Conservation (phyloP, 2,888 invertebrate species). For the Melinaea menophilus region DNA sequence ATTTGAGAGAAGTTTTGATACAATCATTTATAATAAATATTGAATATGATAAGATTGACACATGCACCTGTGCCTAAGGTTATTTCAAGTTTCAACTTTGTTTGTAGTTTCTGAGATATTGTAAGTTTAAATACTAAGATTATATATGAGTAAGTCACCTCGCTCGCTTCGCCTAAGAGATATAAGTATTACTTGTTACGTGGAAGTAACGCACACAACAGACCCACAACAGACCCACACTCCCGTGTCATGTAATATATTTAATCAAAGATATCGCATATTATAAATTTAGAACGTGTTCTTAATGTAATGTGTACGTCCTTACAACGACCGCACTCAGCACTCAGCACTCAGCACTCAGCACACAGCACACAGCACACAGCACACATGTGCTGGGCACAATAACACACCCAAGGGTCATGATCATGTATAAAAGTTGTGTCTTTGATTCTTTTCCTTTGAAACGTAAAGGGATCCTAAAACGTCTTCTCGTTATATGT, state of each 20-base stretch:
- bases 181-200: conserved; percentile 30
- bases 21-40: too few species aligned
- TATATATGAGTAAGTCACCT: conserved; percentile 28
- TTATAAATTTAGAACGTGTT: not conserved
- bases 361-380: too few species aligned
- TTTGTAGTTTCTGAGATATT: conserved; percentile 20
- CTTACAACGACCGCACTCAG: not conserved
- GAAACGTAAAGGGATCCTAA: not conserved
- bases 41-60: too few species aligned
- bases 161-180: conserved; percentile 27
- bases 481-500: not conserved
- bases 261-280: not conserved
- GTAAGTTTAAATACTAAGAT: conserved; percentile 27
- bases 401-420: too few species aligned
- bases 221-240: conserved; percentile 15
- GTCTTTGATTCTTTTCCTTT: not conserved
- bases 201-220: conserved; percentile 26
- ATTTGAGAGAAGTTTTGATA: too few species aligned
- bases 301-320: too few species aligned
- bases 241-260: conserved; percentile 21
- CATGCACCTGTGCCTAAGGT: not conserved
- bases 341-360: too few species aligned
- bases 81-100: conserved; percentile 5
- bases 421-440: too few species aligned
- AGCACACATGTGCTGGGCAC: too few species aligned